A percentile compares a stretch with the other conserved stretches of the same genome.
Evolutionary conservation across 2,888 invertebrate species (phyloP).

Genomic region (Brachyptera risi): DNA sequence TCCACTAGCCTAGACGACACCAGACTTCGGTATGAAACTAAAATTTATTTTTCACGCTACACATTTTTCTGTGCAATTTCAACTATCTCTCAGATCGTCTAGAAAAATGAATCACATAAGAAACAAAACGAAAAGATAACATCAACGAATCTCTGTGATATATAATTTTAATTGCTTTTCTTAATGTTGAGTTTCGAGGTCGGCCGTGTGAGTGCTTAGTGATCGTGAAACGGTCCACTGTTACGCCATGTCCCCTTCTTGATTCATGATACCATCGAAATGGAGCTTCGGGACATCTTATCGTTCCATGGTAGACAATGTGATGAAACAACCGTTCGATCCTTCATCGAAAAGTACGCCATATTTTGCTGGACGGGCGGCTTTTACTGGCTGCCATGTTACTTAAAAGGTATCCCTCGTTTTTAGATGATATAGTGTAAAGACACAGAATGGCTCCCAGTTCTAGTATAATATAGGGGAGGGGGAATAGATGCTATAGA

Average conservation of each 20-base stretch:
- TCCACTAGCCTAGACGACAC: too few relatives aligned
- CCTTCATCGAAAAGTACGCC: too few relatives aligned
- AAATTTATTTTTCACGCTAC: too few relatives aligned
- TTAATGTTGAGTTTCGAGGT: not conserved
- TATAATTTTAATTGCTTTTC: conserved; percentile 22
- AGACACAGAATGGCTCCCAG: not conserved
- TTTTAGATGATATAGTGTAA: not conserved
- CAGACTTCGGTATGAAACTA: too few relatives aligned
- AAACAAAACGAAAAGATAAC: conserved; percentile 4
- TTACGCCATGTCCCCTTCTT: too few relatives aligned
- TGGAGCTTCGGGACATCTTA: too few relatives aligned
- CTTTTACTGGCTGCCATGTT: conserved; percentile 11
- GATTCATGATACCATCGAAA: not conserved
- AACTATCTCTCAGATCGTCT: too few relatives aligned
- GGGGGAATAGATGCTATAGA: not conserved
- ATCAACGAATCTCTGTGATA: not conserved
- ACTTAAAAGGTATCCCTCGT: not conserved
- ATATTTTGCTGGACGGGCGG: not conserved
- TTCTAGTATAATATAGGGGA: not conserved
- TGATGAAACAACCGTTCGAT: too few relatives aligned
- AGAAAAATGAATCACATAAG: too few relatives aligned
- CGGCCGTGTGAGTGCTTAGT: not conserved
- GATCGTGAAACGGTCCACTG: too few relatives aligned
- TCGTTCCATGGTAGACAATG: too few relatives aligned
- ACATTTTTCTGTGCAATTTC: too few relatives aligned